Percentiles rank a stretch among this genome's conserved stretches.
phyloP scores from a whole-genome alignment of 2,888 invertebrate genomes.

The Lepetodrilus schrolli region DNA sequence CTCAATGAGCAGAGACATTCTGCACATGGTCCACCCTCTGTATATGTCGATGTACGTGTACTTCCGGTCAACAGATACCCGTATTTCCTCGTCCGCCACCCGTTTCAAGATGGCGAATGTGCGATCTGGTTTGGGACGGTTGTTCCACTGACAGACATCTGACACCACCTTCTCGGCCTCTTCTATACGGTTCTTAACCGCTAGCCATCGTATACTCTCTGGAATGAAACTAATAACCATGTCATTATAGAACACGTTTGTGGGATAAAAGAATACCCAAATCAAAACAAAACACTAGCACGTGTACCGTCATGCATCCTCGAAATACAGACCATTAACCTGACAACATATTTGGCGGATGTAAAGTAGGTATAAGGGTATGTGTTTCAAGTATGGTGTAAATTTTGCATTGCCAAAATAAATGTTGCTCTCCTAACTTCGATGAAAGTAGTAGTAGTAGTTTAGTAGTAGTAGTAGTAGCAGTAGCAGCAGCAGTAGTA shows the following conservation, averaged over 20 bases:
- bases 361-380: neutral
- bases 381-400: too few relatives aligned
- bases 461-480: too few relatives aligned
- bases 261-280: too few relatives aligned
- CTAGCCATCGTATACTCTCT: slow-evolving; percentile 59
- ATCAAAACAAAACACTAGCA: too few relatives aligned
- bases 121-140: slow-evolving; percentile 42
- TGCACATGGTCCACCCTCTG: slow-evolving; percentile 40
- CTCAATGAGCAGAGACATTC: slow-evolving; percentile 39
- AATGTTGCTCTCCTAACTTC: too few relatives aligned
- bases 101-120: slow-evolving; percentile 24
- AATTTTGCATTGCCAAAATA: too few relatives aligned
- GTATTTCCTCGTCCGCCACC: slow-evolving; percentile 34
- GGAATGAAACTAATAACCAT: slow-evolving; percentile 54
- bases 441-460: too few relatives aligned
- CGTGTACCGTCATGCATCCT: too few relatives aligned
- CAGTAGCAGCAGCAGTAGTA: too few relatives aligned
- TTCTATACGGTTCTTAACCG: slow-evolving; percentile 43
- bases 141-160: slow-evolving; percentile 48
- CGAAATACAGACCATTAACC: too few relatives aligned
- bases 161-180: slow-evolving; percentile 48
- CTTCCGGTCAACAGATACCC: slow-evolving; percentile 38
- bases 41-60: slow-evolving; percentile 56
- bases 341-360: neutral
- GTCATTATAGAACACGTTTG: too few relatives aligned